Base-by-base conservation (phyloP, 2,113 vertebrate genomes). In the Hydrochoerus hydrochaeris region DNA sequence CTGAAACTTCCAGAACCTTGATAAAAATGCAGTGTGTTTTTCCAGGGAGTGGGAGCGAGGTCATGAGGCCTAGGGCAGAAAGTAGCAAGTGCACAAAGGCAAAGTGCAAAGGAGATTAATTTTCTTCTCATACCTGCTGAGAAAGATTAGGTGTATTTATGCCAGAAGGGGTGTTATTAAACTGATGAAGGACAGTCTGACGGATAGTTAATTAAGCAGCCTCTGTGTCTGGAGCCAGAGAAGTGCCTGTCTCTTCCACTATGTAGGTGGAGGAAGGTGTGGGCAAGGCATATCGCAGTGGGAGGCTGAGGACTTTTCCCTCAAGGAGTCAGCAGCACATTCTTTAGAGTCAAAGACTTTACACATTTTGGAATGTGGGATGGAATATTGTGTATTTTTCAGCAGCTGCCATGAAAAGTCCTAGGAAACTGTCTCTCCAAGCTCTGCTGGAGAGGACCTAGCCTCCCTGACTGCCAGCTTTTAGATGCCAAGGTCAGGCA, bases 121-220 rank as follows among this genome's bases (percentile, higher is more conserved):
- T 44, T 95, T 65, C 86, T 87, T 60, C 12, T 63, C 71, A 62
- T 52, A 63, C 84, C 93, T 77, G 60, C 60, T 65, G 82, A 92
- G 92, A 77, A 81, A 7, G 5, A 85, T 63, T 22, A 60, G 54
- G 5, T 28, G 13, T n/a, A 7, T 85, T 65, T 38, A 71, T 91
- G 54, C 24, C 41, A n/a, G 30, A 35, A 57, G 11, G 5, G 46
- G 49, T 54, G 35, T 63, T 77, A 32, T 77, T 46, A 85, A 73
- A 57, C 73, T 7, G n/a, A 41, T 3, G 71, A 54, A 93, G 83
- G 89, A 71, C 83, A 65, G 7, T 38, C 73, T 86, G 85, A 65
- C 26, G 58, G 87, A 77, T 60, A 88, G 87, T 73, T 90, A 89
- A 93, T 90, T 86, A 80, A 77, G 32, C 88, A 62, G 32, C 32